A percentile compares a stretch with the other conserved stretches of the same genome.
These are phyloP conservation scores for Crotalus tigris DNA, from an alignment of 2,113 vertebrate genomes.

Conservation along the genomic window DNA sequence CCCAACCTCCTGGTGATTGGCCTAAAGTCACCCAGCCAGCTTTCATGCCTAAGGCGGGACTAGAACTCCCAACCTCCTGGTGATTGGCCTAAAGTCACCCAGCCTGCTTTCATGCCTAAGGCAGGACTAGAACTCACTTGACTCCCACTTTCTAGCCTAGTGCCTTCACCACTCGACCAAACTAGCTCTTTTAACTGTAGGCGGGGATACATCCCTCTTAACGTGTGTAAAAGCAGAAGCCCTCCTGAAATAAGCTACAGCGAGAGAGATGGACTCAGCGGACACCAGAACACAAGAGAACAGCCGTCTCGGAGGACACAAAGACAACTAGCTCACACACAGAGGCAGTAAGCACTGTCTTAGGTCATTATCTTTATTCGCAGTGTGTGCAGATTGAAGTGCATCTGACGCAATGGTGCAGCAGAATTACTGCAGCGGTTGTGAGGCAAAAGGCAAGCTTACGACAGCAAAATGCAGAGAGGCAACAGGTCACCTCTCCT, in stretches of 20 bases:
- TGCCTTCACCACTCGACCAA: neutral
- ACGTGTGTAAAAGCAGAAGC: neutral
- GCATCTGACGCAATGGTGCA: neutral
- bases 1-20: too few species aligned
- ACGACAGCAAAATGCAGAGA: neutral
- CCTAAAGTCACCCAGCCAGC: rapidly evolving
- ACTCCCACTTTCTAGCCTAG: too few species aligned
- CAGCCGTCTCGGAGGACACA: neutral
- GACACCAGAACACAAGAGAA: neutral
- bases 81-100: neutral
- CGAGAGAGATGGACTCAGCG: neutral
- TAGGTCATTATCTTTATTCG: neutral
- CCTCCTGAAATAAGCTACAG: neutral
- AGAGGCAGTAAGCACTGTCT: neutral
- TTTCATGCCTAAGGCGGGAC: too few species aligned
- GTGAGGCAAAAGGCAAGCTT: neutral
- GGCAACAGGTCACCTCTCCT: neutral
- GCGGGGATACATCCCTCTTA: too few species aligned
- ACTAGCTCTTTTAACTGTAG: neutral
- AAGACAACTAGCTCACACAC: neutral
- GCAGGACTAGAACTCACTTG: neutral
- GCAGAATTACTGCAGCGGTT: neutral
- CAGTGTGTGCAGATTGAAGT: neutral
- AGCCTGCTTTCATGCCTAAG: neutral
- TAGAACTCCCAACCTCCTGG: too few species aligned